Conservation (phyloP, 2,797 vertebrate species). For the Malacoctenus gilli region DNA sequence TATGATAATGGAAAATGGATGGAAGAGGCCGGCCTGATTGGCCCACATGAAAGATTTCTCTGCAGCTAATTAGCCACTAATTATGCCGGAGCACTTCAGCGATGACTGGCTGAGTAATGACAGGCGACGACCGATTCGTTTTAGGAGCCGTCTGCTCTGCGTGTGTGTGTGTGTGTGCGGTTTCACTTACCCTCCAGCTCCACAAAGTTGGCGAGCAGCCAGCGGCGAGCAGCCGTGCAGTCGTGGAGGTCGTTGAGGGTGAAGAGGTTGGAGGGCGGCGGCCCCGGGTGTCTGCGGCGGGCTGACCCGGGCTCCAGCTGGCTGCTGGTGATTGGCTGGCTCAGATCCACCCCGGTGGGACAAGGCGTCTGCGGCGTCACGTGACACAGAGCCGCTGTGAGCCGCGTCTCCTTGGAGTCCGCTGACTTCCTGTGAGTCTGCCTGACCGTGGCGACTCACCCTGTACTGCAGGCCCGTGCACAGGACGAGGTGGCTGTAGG, state of each 20-base stretch:
- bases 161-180: neutral
- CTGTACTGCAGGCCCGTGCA: conserved; percentile 91
- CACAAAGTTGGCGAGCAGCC: conserved; percentile 81
- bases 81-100: conserved; percentile 79
- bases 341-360: conserved; percentile 74
- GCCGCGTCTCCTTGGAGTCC: too few species aligned
- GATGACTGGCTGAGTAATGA: conserved; percentile 69
- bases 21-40: conserved; percentile 82
- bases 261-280: conserved; percentile 87
- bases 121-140: conserved; percentile 49
- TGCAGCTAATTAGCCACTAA: conserved; percentile 86
- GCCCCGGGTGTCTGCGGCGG: conserved; percentile 47
- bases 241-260: conserved; percentile 85
- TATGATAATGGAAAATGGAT: conserved; percentile 85
- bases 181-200: conserved; percentile 75
- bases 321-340: conserved; percentile 53
- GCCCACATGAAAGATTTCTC: conserved; percentile 86
- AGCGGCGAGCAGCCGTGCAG: conserved; percentile 76
- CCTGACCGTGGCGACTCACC: too few species aligned
- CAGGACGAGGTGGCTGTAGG: conserved; percentile 90
- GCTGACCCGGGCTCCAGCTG: conserved; percentile 49
- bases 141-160: conserved; percentile 20
- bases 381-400: neutral
- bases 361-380: conserved; percentile 80
- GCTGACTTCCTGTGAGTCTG: too few species aligned